Conservation (phyloP, 2,888 invertebrate genomes). For the Drosophila nr. fundita region DNA sequence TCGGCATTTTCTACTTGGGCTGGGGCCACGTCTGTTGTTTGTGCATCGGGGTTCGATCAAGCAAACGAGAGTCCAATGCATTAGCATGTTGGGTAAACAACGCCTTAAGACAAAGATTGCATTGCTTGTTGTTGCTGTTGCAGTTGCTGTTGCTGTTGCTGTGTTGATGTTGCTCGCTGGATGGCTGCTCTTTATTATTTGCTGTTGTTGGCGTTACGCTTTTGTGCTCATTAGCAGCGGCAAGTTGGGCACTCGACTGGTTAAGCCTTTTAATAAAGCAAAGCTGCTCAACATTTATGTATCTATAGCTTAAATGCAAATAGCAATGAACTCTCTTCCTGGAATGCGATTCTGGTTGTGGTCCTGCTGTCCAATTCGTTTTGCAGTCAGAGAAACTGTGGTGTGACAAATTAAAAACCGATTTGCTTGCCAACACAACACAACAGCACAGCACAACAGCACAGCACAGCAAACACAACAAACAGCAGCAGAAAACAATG, state of each 20-base stretch:
- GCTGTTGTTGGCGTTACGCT: slow-evolving; percentile 72
- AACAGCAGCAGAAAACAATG: slow-evolving; percentile 33
- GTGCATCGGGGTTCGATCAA: slow-evolving; percentile 60
- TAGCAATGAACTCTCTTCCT: slow-evolving; percentile 69
- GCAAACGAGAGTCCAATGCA: slow-evolving; percentile 65
- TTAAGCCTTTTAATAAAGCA: slow-evolving; percentile 72
- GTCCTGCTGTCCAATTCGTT: slow-evolving; percentile 55
- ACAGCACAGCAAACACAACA: slow-evolving; percentile 3
- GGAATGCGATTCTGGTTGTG: slow-evolving; percentile 51
- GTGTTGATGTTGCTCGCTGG: slow-evolving; percentile 19
- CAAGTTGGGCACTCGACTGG: slow-evolving; percentile 45
- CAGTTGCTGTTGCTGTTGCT: background rate
- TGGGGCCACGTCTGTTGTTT: slow-evolving; percentile 47
- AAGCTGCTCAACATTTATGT: slow-evolving; percentile 27
- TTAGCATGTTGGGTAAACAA: slow-evolving; percentile 77
- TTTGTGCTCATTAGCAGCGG: slow-evolving; percentile 80
- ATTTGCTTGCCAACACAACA: slow-evolving; percentile 51
- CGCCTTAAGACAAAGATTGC: slow-evolving; percentile 74
- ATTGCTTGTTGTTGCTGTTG: slow-evolving; percentile 1
- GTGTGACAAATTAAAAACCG: slow-evolving; percentile 75
- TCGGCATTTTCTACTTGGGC: slow-evolving; percentile 70
- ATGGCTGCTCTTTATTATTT: slow-evolving; percentile 49
- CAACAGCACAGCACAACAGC: slow-evolving; percentile 4
- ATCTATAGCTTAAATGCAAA: slow-evolving; percentile 51
- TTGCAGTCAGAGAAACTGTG: slow-evolving; percentile 54